Conservation (phyloP, 2,113 vertebrate species). For the Sphyrna mokarran region DNA sequence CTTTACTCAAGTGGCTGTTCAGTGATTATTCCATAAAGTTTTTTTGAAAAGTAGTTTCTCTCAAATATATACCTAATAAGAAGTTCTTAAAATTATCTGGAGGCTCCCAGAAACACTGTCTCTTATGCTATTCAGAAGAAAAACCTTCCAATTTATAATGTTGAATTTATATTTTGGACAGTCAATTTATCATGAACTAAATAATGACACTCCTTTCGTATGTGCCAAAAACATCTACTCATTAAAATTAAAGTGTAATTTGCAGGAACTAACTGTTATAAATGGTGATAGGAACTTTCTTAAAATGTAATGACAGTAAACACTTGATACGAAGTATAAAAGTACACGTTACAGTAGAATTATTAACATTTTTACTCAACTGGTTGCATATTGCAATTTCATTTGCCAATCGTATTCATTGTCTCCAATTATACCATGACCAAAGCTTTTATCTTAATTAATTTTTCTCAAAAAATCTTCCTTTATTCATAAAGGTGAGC, state of each 20-base stretch:
- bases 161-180: neutral
- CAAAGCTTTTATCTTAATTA: neutral
- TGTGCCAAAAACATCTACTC: neutral
- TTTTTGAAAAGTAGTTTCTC: neutral
- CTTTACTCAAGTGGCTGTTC: neutral
- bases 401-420: neutral
- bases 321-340: neutral
- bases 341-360: neutral
- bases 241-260: neutral
- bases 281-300: neutral
- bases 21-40: neutral
- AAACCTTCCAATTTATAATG: neutral
- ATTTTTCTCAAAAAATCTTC: neutral
- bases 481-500: neutral
- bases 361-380: neutral
- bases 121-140: neutral
- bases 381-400: neutral
- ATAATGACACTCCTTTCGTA: neutral
- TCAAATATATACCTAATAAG: neutral
- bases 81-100: neutral
- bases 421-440: neutral
- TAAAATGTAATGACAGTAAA: neutral
- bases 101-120: neutral
- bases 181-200: neutral
- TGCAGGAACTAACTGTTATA: neutral